phyloP scores from a whole-genome alignment of 2,888 invertebrate species.

The Pollenia angustigena region DNA sequence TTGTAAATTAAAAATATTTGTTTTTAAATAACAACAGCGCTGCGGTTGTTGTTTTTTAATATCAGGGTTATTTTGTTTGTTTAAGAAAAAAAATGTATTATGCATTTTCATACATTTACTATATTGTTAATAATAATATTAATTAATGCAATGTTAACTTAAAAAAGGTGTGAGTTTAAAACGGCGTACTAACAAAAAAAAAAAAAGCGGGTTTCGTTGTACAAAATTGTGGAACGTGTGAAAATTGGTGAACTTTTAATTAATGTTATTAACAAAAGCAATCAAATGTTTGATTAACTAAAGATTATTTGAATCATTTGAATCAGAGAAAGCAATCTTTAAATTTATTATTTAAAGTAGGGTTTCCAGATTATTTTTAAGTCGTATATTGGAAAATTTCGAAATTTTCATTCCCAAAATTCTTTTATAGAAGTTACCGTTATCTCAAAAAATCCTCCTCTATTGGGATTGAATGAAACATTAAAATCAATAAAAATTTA shows the following conservation, averaged over 20 bases:
- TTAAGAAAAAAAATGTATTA: constrained; percentile 12
- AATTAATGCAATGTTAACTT: not conserved
- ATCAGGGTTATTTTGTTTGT: constrained; percentile 62
- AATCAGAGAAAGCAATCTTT: too few relatives aligned
- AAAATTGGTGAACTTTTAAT: not conserved
- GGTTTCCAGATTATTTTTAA: too few relatives aligned
- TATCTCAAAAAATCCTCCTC: too few relatives aligned
- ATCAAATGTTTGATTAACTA: too few relatives aligned
- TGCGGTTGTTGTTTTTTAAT: constrained; percentile 42
- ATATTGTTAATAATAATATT: constrained; percentile 5
- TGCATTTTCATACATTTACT: not conserved
- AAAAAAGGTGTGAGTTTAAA: constrained; percentile 27
- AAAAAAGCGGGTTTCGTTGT: not conserved
- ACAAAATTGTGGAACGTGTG: constrained; percentile 16
- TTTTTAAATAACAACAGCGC: not conserved
- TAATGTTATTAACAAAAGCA: not conserved
- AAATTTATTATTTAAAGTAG: too few relatives aligned
- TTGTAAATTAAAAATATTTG: not conserved
- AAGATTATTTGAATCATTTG: too few relatives aligned
- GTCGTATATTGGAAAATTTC: too few relatives aligned
- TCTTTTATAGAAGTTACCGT: too few relatives aligned
- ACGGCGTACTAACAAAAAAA: not conserved
- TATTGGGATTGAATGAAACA: too few relatives aligned
- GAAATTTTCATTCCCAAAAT: too few relatives aligned
- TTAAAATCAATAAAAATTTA: too few relatives aligned